Evolutionary conservation across 1,140 invertebrate species (phyloP).

Genomic region (Trichonephila clavata): DNA sequence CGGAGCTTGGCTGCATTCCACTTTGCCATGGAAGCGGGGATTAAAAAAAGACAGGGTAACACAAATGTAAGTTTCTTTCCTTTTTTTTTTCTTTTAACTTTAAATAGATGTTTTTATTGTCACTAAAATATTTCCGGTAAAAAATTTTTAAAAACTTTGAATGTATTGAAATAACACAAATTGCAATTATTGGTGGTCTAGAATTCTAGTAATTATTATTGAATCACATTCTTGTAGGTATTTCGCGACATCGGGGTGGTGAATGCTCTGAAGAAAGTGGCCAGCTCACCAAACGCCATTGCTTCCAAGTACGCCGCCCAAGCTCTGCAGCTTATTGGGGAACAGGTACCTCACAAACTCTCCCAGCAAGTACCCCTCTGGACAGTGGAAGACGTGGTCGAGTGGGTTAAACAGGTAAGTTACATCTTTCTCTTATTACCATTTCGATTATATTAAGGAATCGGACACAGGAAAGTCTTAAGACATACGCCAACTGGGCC

Average conservation of each 20-base stretch:
- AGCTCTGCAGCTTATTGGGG: slow-evolving; percentile 96
- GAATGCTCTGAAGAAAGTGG: slow-evolving; percentile 96
- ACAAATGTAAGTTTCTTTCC: slow-evolving; percentile 84
- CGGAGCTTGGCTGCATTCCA: slow-evolving; percentile 98
- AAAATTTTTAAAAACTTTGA: too few species aligned
- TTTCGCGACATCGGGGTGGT: slow-evolving; percentile 97
- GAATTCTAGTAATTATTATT: too few species aligned
- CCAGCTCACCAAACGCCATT: slow-evolving; percentile 98
- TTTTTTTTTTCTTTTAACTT: too few species aligned
- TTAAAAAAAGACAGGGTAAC: slow-evolving; percentile 97
- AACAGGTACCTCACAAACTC: slow-evolving; percentile 97
- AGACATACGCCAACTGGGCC: too few species aligned
- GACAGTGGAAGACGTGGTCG: slow-evolving; percentile 96
- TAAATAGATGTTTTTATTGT: too few species aligned
- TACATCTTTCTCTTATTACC: too few species aligned
- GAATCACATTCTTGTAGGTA: slow-evolving; percentile 82
- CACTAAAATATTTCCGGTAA: too few species aligned
- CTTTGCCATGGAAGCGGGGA: slow-evolving; percentile 99
- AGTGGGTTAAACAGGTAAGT: slow-evolving; percentile 95
- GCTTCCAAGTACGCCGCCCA: slow-evolving; percentile 98
- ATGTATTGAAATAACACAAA: too few species aligned
- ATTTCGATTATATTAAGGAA: too few species aligned
- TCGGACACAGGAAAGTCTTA: too few species aligned
- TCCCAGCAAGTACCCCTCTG: slow-evolving; percentile 98
- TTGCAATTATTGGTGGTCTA: too few species aligned